These are phyloP conservation scores for Scytalopus superciliaris DNA, from an alignment of 2,113 vertebrate species.

Conservation along the genomic window DNA sequence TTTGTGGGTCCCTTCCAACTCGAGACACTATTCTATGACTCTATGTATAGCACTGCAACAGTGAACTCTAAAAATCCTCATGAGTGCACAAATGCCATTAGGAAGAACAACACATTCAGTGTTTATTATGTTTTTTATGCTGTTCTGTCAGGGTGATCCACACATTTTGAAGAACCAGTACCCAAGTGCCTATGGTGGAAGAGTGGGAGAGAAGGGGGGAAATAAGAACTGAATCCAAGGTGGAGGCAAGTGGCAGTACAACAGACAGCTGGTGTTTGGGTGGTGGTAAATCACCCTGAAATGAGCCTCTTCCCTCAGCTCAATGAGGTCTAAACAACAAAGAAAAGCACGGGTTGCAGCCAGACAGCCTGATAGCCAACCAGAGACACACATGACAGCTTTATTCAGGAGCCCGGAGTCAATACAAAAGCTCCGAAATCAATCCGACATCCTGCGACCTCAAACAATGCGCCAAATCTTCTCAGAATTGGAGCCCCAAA, in stretches of 20 bases:
- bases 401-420: conserved; percentile 80
- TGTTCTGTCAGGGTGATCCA: background rate
- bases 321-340: conserved; percentile 86
- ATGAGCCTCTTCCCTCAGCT: conserved; percentile 87
- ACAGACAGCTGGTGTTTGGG: conserved; percentile 99
- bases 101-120: background rate
- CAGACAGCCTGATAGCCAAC: conserved; percentile 82
- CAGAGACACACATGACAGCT: conserved; percentile 84
- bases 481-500: conserved; percentile 80
- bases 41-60: background rate
- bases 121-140: background rate
- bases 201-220: background rate
- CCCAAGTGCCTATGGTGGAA: background rate
- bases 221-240: conserved; percentile 50
- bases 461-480: conserved; percentile 81
- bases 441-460: conserved; percentile 82
- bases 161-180: background rate
- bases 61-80: background rate
- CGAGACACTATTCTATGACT: too few relatives aligned
- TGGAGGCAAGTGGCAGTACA: conserved; percentile 71
- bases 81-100: background rate
- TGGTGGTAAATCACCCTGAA: conserved; percentile 98
- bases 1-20: background rate
- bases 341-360: conserved; percentile 86
- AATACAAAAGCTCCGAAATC: conserved; percentile 84